Evolutionary conservation across 2,113 vertebrate species (phyloP), one percentile per base, ranked within the genome.

Genomic region (Pao palembangensis): DNA sequence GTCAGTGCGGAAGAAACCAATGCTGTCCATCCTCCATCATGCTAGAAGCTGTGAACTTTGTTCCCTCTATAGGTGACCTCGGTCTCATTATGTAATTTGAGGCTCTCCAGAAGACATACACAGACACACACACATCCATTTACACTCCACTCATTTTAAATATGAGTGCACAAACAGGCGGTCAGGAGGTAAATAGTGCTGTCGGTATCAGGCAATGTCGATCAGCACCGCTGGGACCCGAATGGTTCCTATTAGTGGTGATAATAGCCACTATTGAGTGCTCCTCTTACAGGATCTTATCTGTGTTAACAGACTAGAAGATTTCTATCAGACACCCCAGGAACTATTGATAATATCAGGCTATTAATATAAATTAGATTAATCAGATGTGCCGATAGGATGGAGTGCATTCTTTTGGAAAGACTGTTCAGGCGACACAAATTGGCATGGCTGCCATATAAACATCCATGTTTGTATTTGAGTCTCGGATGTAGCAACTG

Each of bases 281-380:
- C 58, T 64, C 61, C 61, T 61, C 41, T 62, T 73, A 47, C 14
- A 58, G 78, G 81, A 82, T 59, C 56, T 20, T 75, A 81, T 79
- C 82, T 69, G 48, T 6, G 42, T 55, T n/a, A 52, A 51, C 47
- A 60, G 58, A 48, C 67, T 18, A 48, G 49, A 43, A 56, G 70
- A 75, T 73, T 28, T 66, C 23, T 62, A 72, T 79, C 67, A 58
- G 58, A 34, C 31, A 56, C 43, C 2, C n/a, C 2, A 54, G 28
- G 55, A 53, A 55, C 50, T 51, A 23, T 17, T 19, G 47, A 18
- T 49, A 49, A 49, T 20, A 38, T 38, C 8, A 16, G 17, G 6
- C 17, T 16, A 16, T 47, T 47, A 17, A 8, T 47, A 47, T n/a
- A 17, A 17, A 17, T 47, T 47, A 17, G n/a, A 49, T 49, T 20